phyloP scores from a whole-genome alignment of 2,113 vertebrate genomes.

The Tetrao urogallus region DNA sequence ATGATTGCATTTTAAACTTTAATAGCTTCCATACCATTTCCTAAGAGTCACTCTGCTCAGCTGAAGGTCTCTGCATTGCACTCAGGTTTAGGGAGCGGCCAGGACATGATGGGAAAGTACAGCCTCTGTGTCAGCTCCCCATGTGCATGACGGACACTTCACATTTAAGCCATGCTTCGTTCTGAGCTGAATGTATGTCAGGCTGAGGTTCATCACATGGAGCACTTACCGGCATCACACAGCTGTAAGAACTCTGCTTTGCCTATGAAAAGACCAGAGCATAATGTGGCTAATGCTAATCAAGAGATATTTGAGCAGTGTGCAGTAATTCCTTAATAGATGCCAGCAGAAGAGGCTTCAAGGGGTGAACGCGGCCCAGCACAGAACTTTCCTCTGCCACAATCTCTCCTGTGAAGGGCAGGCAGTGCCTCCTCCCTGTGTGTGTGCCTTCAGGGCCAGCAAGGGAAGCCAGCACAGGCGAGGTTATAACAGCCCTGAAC shows the following conservation, averaged over 20 bases:
- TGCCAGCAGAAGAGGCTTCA: not conserved
- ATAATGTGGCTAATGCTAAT: constrained; percentile 27
- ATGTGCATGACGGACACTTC: not conserved
- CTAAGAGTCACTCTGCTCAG: constrained; percentile 14
- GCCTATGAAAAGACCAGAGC: not conserved
- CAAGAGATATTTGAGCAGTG: constrained; percentile 17
- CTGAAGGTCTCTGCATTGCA: not conserved
- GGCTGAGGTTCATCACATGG: not conserved
- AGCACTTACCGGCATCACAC: not conserved
- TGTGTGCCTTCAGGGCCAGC: constrained; percentile 23
- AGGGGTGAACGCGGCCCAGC: not conserved
- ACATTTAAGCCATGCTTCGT: not conserved
- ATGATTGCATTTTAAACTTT: constrained; percentile 75
- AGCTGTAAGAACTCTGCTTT: constrained; percentile 24
- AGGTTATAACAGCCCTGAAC: constrained; percentile 3
- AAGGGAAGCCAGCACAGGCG: not conserved
- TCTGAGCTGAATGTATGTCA: not conserved
- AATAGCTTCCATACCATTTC: constrained; percentile 57
- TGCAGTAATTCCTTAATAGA: constrained; percentile 16
- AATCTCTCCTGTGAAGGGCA: not conserved
- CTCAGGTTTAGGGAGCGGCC: not conserved
- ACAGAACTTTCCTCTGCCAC: constrained; percentile 25
- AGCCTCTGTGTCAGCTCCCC: not conserved
- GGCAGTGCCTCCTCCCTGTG: constrained; percentile 49
- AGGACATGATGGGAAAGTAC: not conserved